Base-by-base conservation (phyloP, 2,888 invertebrate genomes). In the Hetaerina titia region DNA sequence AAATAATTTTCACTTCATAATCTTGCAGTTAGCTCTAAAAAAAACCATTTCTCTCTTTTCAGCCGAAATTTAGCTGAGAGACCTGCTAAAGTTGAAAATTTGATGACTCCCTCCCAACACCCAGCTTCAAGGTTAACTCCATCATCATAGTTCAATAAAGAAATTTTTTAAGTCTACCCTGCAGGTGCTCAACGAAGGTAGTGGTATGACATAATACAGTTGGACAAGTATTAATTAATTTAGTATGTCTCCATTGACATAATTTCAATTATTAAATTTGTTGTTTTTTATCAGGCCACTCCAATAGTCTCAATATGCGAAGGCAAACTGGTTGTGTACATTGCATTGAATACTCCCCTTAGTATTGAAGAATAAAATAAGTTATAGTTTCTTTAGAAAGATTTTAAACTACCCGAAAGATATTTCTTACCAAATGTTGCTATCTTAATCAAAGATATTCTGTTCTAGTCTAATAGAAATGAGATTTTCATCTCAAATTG, bases 41-140 rank as follows among this genome's bases (percentile, higher is more conserved):
- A 1, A 56, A 69, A n/a, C 13, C 45, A 69, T 45, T 92, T 74
- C 13, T 92, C 45, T 92, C 92, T 74, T 92, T 92, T 74, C 92
- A 92, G 92, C n/a, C 92, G 31, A 69, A 92, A 69, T 63, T 92
- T 69, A 56, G 69, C 92, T 9, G 92, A 92, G 92, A 92, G 69
- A 69, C 69, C 92, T 31, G 31, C 92, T 31, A 92, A 92, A 31
- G 74, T 74, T 74, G 92, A 92, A 56, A 74, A 60, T 56, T 45
- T 92, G 92, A 69, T 69, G 31, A 92, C 64, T 92, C 45, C 69
- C n/a, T 92, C 69, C 69, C 92, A 45, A 92, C 64, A 22, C 56
- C 69, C 92, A 92, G 45, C 92, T 22, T n/a, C 64, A 92, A 92
- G 69, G 56, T 74, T 69, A 69, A 69, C 69, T 56, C n/a, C 92